Percentiles rank a stretch among this genome's conserved stretches.
Evolutionary conservation across 2,113 vertebrate species (phyloP).

Genomic region (Cyanocitta stelleri): DNA sequence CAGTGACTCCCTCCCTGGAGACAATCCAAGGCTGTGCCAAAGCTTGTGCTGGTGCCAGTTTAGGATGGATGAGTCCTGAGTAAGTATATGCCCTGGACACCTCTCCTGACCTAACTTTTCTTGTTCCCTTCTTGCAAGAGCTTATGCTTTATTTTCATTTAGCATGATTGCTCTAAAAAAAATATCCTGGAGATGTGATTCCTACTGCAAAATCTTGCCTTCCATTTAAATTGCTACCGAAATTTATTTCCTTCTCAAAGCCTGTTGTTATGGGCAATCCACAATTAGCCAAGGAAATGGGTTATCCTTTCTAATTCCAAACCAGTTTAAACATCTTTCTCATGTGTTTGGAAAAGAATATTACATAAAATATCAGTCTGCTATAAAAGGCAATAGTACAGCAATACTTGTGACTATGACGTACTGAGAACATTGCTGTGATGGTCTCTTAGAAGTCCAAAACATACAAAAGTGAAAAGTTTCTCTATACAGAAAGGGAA

Average conservation of each 20-base stretch:
- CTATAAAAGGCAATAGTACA: not conserved
- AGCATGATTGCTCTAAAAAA: conserved; percentile 40
- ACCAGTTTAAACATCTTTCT: conserved; percentile 10
- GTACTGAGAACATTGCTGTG: not conserved
- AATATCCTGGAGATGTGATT: conserved; percentile 26
- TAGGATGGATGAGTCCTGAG: conserved; percentile 8
- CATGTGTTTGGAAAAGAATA: not conserved
- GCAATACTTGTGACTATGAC: not conserved
- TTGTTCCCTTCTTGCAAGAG: not conserved
- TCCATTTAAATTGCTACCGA: conserved; percentile 41
- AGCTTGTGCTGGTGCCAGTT: not conserved
- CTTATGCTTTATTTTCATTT: conserved; percentile 27
- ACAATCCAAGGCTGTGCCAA: not conserved
- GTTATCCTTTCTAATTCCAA: conserved; percentile 55
- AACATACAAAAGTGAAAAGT: not conserved
- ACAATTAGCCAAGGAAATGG: conserved; percentile 58
- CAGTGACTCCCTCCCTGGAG: not conserved
- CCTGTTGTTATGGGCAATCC: conserved; percentile 1
- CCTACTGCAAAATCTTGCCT: conserved; percentile 17
- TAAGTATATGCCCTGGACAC: not conserved
- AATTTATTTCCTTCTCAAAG: conserved; percentile 49
- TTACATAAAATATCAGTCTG: not conserved
- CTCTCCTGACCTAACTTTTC: conserved; percentile 25
- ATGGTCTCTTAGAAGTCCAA: not conserved
- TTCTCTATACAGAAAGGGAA: not conserved